Evolutionary conservation across 2,797 vertebrate genomes (phyloP).

Genomic region (Buceros bicornis): DNA sequence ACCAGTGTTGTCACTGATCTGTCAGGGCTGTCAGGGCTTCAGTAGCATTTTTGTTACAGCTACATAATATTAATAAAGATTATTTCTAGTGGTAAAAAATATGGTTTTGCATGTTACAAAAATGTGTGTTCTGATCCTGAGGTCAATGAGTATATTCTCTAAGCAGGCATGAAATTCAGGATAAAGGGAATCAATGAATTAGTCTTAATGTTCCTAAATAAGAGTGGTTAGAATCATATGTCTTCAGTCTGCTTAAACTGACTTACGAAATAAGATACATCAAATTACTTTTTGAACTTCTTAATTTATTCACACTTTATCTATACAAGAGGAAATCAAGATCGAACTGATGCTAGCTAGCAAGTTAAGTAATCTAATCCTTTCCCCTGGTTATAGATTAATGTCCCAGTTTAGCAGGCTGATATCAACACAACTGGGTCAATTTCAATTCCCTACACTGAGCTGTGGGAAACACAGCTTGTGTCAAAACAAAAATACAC

Average conservation of each 20-base stretch:
- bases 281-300: background rate
- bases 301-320: background rate
- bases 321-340: background rate
- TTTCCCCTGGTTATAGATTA: background rate
- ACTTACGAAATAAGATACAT: background rate
- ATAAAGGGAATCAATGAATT: background rate
- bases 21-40: background rate
- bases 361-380: background rate
- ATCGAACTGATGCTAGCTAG: background rate
- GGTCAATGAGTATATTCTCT: background rate
- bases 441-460: background rate
- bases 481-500: background rate
- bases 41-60: background rate
- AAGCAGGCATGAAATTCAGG: background rate
- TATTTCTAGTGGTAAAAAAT: background rate
- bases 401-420: slow-evolving; percentile 7
- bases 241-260: background rate
- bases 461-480: background rate
- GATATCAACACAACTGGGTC: slow-evolving; percentile 14
- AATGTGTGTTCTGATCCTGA: background rate
- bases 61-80: background rate
- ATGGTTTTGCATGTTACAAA: background rate
- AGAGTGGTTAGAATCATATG: background rate
- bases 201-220: background rate
- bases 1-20: background rate